Conservation (phyloP, 1,140 invertebrate genomes). For the Protaetia brevitarsis region DNA sequence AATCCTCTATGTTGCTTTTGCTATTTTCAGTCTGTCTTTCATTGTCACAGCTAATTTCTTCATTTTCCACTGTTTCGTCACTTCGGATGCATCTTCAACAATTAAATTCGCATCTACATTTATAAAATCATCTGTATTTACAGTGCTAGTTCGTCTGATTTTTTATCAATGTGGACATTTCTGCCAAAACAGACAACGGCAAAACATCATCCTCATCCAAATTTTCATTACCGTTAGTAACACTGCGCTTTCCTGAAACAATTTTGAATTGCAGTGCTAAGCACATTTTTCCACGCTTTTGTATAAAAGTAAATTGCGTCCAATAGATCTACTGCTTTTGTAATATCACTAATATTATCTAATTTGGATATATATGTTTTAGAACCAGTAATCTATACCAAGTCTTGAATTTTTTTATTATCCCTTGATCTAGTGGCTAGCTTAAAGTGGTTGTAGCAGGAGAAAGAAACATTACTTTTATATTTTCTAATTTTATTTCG, state of each 20-base stretch:
- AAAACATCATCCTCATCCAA: not conserved
- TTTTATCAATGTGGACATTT: not conserved
- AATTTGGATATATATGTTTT: not conserved
- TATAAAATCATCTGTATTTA: not conserved
- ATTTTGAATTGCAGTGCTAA: conserved; percentile 1
- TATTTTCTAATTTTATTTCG: not conserved
- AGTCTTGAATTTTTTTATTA: not conserved
- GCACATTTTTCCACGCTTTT: not conserved
- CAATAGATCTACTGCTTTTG: not conserved
- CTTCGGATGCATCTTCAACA: not conserved
- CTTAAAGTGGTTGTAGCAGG: not conserved
- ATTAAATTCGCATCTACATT: not conserved
- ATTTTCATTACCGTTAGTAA: not conserved
- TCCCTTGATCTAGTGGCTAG: not conserved
- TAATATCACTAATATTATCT: not conserved
- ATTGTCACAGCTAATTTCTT: not conserved
- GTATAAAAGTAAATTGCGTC: not conserved
- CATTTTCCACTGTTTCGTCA: not conserved
- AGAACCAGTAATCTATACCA: not conserved
- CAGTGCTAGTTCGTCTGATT: no score
- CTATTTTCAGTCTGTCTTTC: not conserved
- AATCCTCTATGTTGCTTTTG: not conserved
- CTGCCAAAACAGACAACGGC: not conserved
- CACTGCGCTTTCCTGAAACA: not conserved
- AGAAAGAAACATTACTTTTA: not conserved